phyloP scores from a whole-genome alignment of 2,797 vertebrate genomes.

The Moxostoma hubbsi region DNA sequence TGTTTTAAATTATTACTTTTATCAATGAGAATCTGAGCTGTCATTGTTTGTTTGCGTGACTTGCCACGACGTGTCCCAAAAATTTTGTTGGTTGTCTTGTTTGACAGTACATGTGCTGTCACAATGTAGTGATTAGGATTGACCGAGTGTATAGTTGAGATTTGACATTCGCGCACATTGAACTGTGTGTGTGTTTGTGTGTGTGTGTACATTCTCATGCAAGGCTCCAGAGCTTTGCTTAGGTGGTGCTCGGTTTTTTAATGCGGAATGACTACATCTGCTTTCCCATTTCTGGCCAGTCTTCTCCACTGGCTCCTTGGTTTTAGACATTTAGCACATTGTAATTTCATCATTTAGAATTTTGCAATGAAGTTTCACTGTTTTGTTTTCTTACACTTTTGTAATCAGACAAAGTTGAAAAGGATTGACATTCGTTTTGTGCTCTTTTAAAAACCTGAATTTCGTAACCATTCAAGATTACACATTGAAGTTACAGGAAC shows the following conservation, averaged over 20 bases:
- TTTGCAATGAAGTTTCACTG: no score
- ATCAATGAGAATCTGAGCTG: not conserved
- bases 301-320: slow-evolving; percentile 9
- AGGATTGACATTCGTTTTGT: no score
- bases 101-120: not conserved
- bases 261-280: slow-evolving; percentile 44
- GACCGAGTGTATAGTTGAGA: not conserved
- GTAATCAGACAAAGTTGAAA: no score
- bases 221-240: slow-evolving; percentile 20
- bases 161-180: not conserved
- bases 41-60: not conserved
- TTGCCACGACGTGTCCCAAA: not conserved
- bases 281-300: slow-evolving; percentile 31
- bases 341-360: not conserved
- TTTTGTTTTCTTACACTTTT: no score
- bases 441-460: no score
- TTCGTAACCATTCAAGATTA: no score
- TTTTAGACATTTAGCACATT: not conserved
- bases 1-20: not conserved
- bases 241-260: slow-evolving; percentile 55
- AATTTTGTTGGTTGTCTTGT: not conserved
- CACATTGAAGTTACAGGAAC: no score
- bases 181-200: not conserved
- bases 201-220: not conserved
- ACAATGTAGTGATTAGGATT: slow-evolving; percentile 32